Conservation (phyloP, 1,140 invertebrate species). For the Danaus melanippus region DNA sequence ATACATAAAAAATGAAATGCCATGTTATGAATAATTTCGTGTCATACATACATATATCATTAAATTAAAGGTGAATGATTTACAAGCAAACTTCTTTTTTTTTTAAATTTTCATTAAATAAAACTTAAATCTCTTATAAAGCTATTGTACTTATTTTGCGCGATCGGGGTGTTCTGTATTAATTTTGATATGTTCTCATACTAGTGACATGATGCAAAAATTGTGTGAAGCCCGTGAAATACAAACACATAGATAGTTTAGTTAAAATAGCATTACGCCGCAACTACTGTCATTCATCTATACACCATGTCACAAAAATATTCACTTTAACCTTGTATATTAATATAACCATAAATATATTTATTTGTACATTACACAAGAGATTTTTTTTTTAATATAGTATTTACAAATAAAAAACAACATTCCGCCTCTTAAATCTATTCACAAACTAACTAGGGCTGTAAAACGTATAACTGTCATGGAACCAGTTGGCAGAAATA, state of each 20-base stretch:
- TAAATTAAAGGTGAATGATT: conserved; percentile 16
- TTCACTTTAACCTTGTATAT: conserved; percentile 57
- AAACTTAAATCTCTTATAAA: conserved; percentile 6
- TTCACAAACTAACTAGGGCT: conserved; percentile 52
- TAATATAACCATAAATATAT: conserved; percentile 59
- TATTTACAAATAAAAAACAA: conserved; percentile 64
- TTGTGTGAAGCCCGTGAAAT: conserved; percentile 45
- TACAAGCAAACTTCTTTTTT: conserved; percentile 7
- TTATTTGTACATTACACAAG: conserved; percentile 64
- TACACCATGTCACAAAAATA: conserved; percentile 69
- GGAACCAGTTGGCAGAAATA: no score
- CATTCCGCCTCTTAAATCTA: conserved; percentile 41
- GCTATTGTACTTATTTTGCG: conserved; percentile 17
- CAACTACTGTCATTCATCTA: conserved; percentile 40
- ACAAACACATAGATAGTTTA: conserved; percentile 20
- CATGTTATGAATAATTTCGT: neutral
- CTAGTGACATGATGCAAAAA: conserved; percentile 62
- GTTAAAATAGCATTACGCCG: conserved; percentile 44
- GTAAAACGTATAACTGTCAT: conserved; percentile 39
- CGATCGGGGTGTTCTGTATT: conserved; percentile 11
- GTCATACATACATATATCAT: conserved; percentile 1
- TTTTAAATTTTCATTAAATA: neutral
- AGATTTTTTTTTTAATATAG: conserved; percentile 42
- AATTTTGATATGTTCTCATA: conserved; percentile 43
- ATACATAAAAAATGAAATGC: no score